Percentiles rank a stretch among this genome's conserved stretches.
Evolutionary conservation across 2,113 vertebrate genomes (phyloP).

Genomic region (Trochalopteron elliotii): DNA sequence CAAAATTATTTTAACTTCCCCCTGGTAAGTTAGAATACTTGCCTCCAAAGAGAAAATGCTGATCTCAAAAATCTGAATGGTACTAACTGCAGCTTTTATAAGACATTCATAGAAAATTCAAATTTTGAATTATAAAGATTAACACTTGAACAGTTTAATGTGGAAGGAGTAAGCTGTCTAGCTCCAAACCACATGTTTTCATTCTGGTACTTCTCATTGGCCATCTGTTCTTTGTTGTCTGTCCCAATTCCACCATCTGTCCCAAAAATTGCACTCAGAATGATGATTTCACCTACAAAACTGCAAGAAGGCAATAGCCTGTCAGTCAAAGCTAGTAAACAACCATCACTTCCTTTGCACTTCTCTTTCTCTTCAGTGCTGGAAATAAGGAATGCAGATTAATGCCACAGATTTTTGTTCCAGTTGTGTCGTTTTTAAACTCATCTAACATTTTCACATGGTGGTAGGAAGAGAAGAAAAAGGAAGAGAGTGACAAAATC

Average conservation of each 20-base stretch:
- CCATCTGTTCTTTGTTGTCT: slow-evolving; percentile 20
- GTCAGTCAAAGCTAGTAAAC: background rate
- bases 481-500: background rate
- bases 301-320: background rate
- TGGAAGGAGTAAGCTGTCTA: background rate
- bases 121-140: slow-evolving; percentile 8
- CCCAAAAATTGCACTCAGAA: background rate
- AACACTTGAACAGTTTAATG: background rate
- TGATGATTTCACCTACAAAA: background rate
- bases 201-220: slow-evolving; percentile 7
- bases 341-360: background rate
- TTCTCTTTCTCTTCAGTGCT: background rate
- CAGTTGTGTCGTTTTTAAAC: background rate
- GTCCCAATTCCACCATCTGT: background rate
- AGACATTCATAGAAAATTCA: background rate
- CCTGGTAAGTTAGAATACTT: background rate
- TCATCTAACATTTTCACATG: background rate
- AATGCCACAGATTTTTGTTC: background rate
- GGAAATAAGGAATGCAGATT: background rate
- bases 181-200: background rate
- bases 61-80: background rate
- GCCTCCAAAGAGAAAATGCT: background rate
- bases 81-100: background rate
- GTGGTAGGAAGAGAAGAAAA: background rate
- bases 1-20: background rate